Evolutionary conservation across 2,888 invertebrate species (phyloP).

Genomic region (Dysmachus trigonus): DNA sequence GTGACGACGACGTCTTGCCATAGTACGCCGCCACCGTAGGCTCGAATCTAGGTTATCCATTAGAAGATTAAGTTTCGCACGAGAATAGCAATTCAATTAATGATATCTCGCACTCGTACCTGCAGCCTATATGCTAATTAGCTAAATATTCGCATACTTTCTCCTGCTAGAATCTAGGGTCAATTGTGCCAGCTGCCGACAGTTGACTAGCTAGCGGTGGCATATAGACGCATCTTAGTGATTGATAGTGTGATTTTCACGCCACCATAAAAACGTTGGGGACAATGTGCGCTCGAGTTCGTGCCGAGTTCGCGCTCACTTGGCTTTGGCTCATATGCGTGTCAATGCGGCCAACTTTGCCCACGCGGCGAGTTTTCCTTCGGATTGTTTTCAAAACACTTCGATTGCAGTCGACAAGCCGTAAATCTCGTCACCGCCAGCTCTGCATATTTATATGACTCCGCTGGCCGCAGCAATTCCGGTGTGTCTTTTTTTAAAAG

Average conservation of each 20-base stretch:
- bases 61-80: conserved; percentile 4
- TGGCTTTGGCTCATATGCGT: conserved; percentile 7
- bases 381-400: background rate
- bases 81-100: conserved; percentile 26
- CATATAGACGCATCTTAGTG: background rate
- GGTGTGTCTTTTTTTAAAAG: background rate
- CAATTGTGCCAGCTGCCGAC: background rate
- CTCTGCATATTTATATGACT: conserved; percentile 12
- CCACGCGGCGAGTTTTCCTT: conserved; percentile 7
- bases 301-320: background rate
- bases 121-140: background rate
- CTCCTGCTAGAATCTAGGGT: background rate
- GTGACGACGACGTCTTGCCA: background rate
- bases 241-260: background rate
- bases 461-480: background rate
- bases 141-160: background rate
- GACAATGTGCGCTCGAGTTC: conserved; percentile 10
- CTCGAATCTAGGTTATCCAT: conserved; percentile 6
- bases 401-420: conserved; percentile 8
- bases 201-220: background rate
- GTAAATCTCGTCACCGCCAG: background rate
- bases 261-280: background rate
- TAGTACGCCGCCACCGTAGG: background rate
- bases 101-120: background rate
- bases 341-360: conserved; percentile 36